A percentile compares a stretch with the other conserved stretches of the same genome.
These are phyloP conservation scores for Diplazon laetatorius DNA, from an alignment of 2,888 invertebrate genomes.

Conservation along the genomic window DNA sequence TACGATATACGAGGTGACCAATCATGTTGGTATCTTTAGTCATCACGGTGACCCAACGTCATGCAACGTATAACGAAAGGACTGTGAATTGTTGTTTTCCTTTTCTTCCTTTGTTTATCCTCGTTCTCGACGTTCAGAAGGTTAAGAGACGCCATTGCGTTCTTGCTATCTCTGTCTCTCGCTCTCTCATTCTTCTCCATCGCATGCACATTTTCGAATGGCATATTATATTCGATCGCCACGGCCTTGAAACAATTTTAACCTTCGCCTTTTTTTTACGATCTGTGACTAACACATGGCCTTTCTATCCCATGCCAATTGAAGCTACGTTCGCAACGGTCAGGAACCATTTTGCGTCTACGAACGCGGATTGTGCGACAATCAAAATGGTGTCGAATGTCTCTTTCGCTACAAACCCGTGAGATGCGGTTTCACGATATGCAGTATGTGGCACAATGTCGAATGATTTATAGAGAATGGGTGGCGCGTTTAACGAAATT, in stretches of 20 bases:
- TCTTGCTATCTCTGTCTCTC: conserved; percentile 4
- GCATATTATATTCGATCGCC: neutral
- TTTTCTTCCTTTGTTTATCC: neutral
- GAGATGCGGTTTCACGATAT: conserved; percentile 3
- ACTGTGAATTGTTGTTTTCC: conserved; percentile 13
- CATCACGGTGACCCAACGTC: conserved; percentile 14
- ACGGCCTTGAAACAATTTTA: conserved; percentile 19
- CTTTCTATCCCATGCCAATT: neutral
- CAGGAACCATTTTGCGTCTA: neutral
- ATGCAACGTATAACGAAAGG: neutral
- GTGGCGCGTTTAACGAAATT: neutral
- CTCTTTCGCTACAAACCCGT: neutral
- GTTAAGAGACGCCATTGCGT: conserved; percentile 12
- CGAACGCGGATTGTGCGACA: neutral
- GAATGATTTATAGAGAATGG: neutral
- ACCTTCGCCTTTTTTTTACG: conserved; percentile 25
- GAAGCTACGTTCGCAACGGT: neutral
- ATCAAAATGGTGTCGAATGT: neutral
- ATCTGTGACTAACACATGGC: conserved; percentile 1
- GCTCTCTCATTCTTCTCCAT: neutral
- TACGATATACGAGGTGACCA: conserved; percentile 9
- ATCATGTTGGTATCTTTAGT: conserved; percentile 20
- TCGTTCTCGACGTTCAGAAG: conserved; percentile 15
- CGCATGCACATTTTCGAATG: neutral
- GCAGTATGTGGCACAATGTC: neutral